A percentile compares a stretch with the other conserved stretches of the same genome.
Evolutionary conservation across 2,113 vertebrate species (phyloP).

Genomic region (Anolis sagrei): DNA sequence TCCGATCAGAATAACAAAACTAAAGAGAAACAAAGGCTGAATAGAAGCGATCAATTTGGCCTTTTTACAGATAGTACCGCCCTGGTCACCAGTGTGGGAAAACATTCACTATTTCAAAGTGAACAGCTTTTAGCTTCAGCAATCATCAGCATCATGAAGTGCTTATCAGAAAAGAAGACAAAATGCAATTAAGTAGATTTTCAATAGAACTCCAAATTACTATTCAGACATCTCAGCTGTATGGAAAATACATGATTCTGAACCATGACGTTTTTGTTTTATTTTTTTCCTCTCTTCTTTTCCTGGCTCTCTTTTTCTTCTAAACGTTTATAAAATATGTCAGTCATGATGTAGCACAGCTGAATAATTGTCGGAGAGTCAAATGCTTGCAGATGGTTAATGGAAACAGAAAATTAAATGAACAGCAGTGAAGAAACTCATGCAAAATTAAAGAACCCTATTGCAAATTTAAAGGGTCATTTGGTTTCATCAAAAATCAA

Average conservation of each 20-base stretch:
- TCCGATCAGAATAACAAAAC: slow-evolving; percentile 58
- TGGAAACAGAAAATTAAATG: slow-evolving; percentile 83
- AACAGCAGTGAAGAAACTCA: slow-evolving; percentile 81
- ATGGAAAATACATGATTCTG: slow-evolving; percentile 74
- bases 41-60: slow-evolving; percentile 62
- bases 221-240: slow-evolving; percentile 78
- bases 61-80: slow-evolving; percentile 41
- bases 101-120: slow-evolving; percentile 64
- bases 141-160: slow-evolving; percentile 74
- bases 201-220: slow-evolving; percentile 77
- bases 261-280: slow-evolving; percentile 71
- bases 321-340: slow-evolving; percentile 74
- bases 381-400: slow-evolving; percentile 83
- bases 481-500: slow-evolving; percentile 83
- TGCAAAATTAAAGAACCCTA: slow-evolving; percentile 81
- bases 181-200: slow-evolving; percentile 80
- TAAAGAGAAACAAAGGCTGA: slow-evolving; percentile 51
- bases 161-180: slow-evolving; percentile 76
- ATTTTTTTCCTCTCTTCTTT: slow-evolving; percentile 55
- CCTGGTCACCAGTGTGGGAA: slow-evolving; percentile 68
- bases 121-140: slow-evolving; percentile 66
- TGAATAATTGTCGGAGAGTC: slow-evolving; percentile 81
- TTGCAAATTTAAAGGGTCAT: slow-evolving; percentile 82
- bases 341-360: slow-evolving; percentile 79
- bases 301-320: slow-evolving; percentile 65